These are phyloP conservation scores for Euproctis similis DNA, from an alignment of 2,888 invertebrate species.

Conservation along the genomic window DNA sequence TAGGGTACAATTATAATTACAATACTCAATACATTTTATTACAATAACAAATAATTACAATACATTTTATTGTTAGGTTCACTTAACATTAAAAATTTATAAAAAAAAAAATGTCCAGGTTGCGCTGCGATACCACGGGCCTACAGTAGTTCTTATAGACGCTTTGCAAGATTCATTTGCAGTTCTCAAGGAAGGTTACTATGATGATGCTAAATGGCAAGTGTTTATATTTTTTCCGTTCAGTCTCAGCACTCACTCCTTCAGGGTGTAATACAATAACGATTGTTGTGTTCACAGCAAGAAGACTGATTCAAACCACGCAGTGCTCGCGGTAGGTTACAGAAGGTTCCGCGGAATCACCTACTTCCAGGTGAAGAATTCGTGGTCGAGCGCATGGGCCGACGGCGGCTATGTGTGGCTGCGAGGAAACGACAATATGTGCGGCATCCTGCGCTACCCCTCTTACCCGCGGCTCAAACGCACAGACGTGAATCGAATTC, in stretches of 20 bases:
- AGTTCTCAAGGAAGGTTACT: slow-evolving; percentile 41
- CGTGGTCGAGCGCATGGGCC: slow-evolving; percentile 50
- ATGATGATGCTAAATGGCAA: slow-evolving; percentile 32
- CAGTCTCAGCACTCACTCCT: too few species aligned
- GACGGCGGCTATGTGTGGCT: slow-evolving; percentile 48
- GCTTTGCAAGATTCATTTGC: slow-evolving; percentile 36
- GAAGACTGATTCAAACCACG: slow-evolving; percentile 38
- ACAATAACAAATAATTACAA: too few species aligned
- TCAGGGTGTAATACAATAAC: too few species aligned
- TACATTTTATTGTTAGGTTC: too few species aligned
- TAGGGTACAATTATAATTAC: too few species aligned
- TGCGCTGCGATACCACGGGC: slow-evolving; percentile 48
- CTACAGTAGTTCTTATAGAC: slow-evolving; percentile 55
- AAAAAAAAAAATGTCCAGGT: too few species aligned
- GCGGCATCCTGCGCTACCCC: slow-evolving; percentile 48
- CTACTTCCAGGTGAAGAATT: slow-evolving; percentile 60
- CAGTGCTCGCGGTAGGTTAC: slow-evolving; percentile 61
- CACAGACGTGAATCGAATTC: slow-evolving; percentile 26
- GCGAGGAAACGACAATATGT: slow-evolving; percentile 49
- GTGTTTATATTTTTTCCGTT: too few species aligned
- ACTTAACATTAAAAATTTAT: too few species aligned
- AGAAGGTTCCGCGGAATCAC: slow-evolving; percentile 36
- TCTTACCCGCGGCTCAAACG: slow-evolving; percentile 44
- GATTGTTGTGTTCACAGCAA: too few species aligned
- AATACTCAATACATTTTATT: too few species aligned